Evolutionary conservation across 1,140 invertebrate species (phyloP).

Genomic region (Chironomus tepperi): DNA sequence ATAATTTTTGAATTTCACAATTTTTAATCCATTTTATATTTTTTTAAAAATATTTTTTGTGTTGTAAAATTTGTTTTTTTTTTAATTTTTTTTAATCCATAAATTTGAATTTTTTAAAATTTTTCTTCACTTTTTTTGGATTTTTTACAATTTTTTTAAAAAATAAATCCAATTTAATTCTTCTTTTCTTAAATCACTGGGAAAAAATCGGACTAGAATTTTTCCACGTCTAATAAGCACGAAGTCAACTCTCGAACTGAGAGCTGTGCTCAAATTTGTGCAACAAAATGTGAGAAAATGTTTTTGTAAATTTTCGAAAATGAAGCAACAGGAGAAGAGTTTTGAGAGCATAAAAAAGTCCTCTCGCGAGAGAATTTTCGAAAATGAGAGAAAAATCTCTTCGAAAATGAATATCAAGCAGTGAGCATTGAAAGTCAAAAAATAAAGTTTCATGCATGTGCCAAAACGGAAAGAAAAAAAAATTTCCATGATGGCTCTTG

Average conservation of each 20-base stretch:
- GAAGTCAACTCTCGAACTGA: neutral
- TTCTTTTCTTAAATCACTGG: neutral
- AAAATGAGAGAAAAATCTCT: neutral
- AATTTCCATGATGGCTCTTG: slow-evolving; percentile 7
- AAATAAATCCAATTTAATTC: neutral
- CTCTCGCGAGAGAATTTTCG: slow-evolving; percentile 5
- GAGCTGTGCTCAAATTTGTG: neutral
- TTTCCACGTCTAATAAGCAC: neutral
- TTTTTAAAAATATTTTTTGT: neutral
- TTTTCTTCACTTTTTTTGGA: neutral
- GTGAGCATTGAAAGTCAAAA: neutral
- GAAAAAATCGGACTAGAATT: neutral
- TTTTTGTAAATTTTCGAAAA: neutral
- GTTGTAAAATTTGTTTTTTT: neutral
- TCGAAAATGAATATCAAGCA: neutral
- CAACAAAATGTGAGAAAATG: neutral
- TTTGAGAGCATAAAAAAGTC: neutral
- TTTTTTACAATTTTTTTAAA: neutral
- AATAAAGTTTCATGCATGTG: neutral
- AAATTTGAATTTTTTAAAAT: too few relatives aligned
- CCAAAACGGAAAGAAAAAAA: neutral
- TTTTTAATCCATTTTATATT: neutral
- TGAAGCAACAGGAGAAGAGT: neutral
- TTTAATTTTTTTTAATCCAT: neutral
- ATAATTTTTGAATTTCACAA: too few relatives aligned